phyloP scores from a whole-genome alignment of 2,888 invertebrate species.

The Drosophila merina region DNA sequence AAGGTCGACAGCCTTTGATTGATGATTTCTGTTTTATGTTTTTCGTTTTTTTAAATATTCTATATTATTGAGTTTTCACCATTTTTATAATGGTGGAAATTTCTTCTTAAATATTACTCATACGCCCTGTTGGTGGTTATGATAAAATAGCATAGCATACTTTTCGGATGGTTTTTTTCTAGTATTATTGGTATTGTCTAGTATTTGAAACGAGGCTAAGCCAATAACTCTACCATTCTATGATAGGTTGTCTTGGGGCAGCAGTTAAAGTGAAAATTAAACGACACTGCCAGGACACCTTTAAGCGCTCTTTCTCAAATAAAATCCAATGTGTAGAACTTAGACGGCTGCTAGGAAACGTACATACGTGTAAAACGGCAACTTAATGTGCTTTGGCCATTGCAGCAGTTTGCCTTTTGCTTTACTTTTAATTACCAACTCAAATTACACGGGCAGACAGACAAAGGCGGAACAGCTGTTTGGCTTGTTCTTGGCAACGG shows the following conservation, averaged over 20 bases:
- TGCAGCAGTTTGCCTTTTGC: constrained; percentile 64
- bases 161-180: too few relatives aligned
- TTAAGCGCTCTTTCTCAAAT: constrained; percentile 4
- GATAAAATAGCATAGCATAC: too few relatives aligned
- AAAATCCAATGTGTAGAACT: constrained; percentile 22
- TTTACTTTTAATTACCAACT: constrained; percentile 76
- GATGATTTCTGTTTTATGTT: constrained; percentile 30
- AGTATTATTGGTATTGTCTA: background rate
- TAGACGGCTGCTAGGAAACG: constrained; percentile 16
- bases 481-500: constrained; percentile 64
- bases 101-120: background rate
- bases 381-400: constrained; percentile 58
- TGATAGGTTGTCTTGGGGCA: too few relatives aligned
- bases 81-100: background rate
- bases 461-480: constrained; percentile 66
- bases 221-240: background rate
- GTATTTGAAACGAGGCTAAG: background rate
- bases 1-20: constrained; percentile 52
- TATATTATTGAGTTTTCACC: too few relatives aligned
- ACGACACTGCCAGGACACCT: background rate
- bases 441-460: constrained; percentile 65
- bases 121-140: background rate
- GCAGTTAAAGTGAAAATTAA: background rate
- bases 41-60: too few relatives aligned
- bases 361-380: constrained; percentile 44